A percentile compares a stretch with the other conserved stretches of the same genome.
Evolutionary conservation across 2,797 vertebrate genomes (phyloP).

Genomic region (Calcarius lapponicus): DNA sequence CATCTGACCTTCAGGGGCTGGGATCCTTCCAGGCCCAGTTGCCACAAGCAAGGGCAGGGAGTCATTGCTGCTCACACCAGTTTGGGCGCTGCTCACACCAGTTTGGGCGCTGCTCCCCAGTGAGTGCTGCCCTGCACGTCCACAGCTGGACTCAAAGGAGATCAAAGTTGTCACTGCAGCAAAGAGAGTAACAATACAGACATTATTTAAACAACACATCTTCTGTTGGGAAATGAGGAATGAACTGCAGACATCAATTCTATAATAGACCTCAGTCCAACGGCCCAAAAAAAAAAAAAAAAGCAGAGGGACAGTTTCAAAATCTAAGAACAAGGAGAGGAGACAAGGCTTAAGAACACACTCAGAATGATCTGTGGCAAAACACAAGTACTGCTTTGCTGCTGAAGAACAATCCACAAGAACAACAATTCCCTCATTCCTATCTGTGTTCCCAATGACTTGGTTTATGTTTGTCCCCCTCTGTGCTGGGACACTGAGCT

Average conservation of each 20-base stretch:
- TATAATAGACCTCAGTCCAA: neutral
- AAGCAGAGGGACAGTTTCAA: neutral
- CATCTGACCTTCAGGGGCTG: conserved; percentile 69
- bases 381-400: neutral
- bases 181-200: neutral
- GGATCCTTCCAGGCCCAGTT: conserved; percentile 50
- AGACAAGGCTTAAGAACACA: neutral
- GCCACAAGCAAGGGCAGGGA: conserved; percentile 24
- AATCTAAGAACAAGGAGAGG: neutral
- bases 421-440: neutral
- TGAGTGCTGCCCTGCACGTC: neutral
- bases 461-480: neutral
- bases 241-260: neutral
- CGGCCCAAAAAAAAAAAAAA: neutral
- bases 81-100: neutral
- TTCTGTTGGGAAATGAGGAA: neutral
- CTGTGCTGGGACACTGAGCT: neutral
- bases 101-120: neutral
- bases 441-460: neutral
- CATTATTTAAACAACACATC: neutral
- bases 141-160: neutral
- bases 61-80: neutral
- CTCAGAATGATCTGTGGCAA: neutral
- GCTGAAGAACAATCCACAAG: neutral
- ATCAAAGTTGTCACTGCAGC: neutral